phyloP scores from a whole-genome alignment of 1,140 invertebrate species.

The Trachelipus rathkii region DNA sequence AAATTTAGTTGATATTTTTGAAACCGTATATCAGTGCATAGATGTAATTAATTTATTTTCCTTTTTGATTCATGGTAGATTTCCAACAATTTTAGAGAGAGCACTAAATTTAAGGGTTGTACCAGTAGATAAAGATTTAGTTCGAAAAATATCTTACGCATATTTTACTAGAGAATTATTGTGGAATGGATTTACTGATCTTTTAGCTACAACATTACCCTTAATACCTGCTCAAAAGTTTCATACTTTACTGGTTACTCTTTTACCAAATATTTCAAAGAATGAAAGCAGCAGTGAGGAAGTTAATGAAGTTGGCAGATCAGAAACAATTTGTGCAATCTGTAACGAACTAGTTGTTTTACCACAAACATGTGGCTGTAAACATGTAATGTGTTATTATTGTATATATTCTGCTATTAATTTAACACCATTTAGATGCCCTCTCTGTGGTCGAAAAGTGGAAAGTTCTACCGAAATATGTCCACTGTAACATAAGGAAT shows the following conservation, averaged over 20 bases:
- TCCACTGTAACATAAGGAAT: too few species aligned
- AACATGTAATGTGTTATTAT: conserved; percentile 40
- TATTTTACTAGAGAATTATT: conserved; percentile 42
- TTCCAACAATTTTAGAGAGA: conserved; percentile 34
- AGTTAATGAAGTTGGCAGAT: not conserved
- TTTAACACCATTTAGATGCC: conserved; percentile 32
- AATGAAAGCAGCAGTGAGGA: not conserved
- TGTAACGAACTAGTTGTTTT: conserved; percentile 32
- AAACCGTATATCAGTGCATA: conserved; percentile 28
- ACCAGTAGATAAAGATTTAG: conserved; percentile 12
- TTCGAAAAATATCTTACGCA: conserved; percentile 36
- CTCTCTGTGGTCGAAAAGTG: conserved; percentile 30
- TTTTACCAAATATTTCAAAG: conserved; percentile 30
- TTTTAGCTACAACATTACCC: conserved; percentile 34
- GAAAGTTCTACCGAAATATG: not conserved
- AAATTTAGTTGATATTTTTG: conserved; percentile 27
- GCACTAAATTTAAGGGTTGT: conserved; percentile 27
- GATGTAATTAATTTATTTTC: conserved; percentile 33
- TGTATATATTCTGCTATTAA: conserved; percentile 35
- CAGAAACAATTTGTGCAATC: conserved; percentile 34
- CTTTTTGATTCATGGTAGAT: conserved; percentile 34
- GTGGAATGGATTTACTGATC: conserved; percentile 44
- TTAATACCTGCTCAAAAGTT: conserved; percentile 38
- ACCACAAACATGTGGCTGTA: conserved; percentile 39
- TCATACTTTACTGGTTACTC: conserved; percentile 32